Conservation (phyloP, 2,797 vertebrate species). For the Hypotaenidia philippensis region DNA sequence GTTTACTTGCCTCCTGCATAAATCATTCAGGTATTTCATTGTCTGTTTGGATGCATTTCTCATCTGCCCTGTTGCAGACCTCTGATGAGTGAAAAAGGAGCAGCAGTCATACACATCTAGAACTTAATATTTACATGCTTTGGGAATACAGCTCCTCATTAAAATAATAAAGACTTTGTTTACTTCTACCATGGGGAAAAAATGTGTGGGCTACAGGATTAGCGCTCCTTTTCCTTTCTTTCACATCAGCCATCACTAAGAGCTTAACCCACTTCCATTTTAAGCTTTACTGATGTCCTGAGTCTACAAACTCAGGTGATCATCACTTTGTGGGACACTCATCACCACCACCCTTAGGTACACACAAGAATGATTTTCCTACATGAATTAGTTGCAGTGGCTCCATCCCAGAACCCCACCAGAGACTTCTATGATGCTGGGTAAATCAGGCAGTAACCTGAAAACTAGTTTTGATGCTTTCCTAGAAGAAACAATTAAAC, state of each 20-base stretch:
- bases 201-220: neutral
- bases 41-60: no score
- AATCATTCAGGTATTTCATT: no score
- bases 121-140: neutral
- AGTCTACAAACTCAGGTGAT: neutral
- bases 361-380: neutral
- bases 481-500: neutral
- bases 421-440: rapidly evolving
- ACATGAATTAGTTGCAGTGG: neutral
- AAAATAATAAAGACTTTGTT: neutral
- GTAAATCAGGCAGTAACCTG: neutral
- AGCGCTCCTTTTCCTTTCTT: neutral
- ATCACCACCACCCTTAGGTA: neutral
- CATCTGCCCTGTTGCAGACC: neutral
- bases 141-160: neutral
- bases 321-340: neutral
- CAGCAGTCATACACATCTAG: neutral
- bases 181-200: neutral
- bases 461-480: neutral
- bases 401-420: neutral
- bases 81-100: constrained; percentile 14
- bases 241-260: neutral
- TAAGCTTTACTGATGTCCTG: neutral
- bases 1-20: no score
- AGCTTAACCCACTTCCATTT: neutral